These are phyloP conservation scores for Calycopis cecrops DNA, from an alignment of 1,140 invertebrate species.

Conservation along the genomic window DNA sequence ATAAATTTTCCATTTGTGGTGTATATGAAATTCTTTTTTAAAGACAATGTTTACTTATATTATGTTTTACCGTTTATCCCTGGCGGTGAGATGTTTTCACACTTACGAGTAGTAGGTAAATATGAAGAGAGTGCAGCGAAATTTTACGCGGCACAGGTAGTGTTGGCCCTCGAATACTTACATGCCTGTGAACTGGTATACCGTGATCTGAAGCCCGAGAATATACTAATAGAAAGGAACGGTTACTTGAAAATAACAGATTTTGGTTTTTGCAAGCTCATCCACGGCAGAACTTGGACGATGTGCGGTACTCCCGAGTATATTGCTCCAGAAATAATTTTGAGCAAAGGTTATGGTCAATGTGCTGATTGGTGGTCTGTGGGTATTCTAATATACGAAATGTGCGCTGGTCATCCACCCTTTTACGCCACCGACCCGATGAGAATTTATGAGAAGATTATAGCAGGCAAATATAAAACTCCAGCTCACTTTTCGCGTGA, in stretches of 20 bases:
- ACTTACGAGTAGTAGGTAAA: slow-evolving; percentile 81
- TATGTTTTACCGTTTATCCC: slow-evolving; percentile 88
- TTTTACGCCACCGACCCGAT: slow-evolving; percentile 90
- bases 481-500: slow-evolving; percentile 82
- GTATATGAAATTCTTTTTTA: slow-evolving; percentile 87
- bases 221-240: slow-evolving; percentile 90
- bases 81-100: slow-evolving; percentile 91
- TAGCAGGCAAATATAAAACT: slow-evolving; percentile 83
- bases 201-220: slow-evolving; percentile 97
- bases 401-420: slow-evolving; percentile 88
- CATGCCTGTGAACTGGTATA: slow-evolving; percentile 94
- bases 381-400: slow-evolving; percentile 90
- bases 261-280: slow-evolving; percentile 95
- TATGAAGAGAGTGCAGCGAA: slow-evolving; percentile 89
- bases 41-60: slow-evolving; percentile 91
- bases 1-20: slow-evolving; percentile 92
- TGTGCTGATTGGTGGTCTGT: slow-evolving; percentile 98
- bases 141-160: slow-evolving; percentile 96
- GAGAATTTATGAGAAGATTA: slow-evolving; percentile 93
- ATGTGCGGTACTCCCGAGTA: slow-evolving; percentile 98
- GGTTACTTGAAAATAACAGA: slow-evolving; percentile 93
- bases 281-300: slow-evolving; percentile 94
- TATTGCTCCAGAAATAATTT: slow-evolving; percentile 94
- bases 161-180: slow-evolving; percentile 94
- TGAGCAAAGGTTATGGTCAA: slow-evolving; percentile 96